Conservation (phyloP, 2,113 vertebrate species). For the Podarcis cretensis region DNA sequence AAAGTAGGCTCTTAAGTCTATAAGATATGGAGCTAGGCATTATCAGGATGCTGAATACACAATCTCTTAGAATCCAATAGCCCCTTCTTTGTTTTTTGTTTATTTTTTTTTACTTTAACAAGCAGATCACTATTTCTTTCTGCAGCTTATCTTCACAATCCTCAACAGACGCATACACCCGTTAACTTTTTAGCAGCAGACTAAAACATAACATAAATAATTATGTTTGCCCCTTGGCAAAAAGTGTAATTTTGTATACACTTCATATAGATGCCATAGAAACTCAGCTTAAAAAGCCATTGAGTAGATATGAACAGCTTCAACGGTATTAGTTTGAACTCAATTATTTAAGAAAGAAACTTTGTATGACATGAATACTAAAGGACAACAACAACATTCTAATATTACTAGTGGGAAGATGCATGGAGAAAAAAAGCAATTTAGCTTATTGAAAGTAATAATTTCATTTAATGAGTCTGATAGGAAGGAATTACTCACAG, state of each 20-base stretch:
- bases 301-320: constrained; percentile 63
- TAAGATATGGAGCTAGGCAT: too few relatives aligned
- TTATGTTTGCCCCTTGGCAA: constrained; percentile 74
- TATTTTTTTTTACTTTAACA: too few relatives aligned
- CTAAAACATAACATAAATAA: constrained; percentile 54
- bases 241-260: constrained; percentile 60
- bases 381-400: constrained; percentile 8
- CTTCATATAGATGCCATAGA: neutral
- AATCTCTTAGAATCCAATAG: too few relatives aligned
- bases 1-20: too few relatives aligned
- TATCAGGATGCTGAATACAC: too few relatives aligned
- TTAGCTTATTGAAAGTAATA: constrained; percentile 17
- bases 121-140: too few relatives aligned
- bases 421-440: neutral
- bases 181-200: neutral
- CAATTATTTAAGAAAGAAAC: constrained; percentile 70
- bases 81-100: too few relatives aligned
- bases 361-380: neutral
- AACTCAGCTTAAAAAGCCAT: constrained; percentile 55
- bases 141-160: too few relatives aligned
- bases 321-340: constrained; percentile 63
- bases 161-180: neutral
- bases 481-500: constrained; percentile 2
- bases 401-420: neutral
- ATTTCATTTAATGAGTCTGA: constrained; percentile 6